These are phyloP conservation scores for Dinocampus coccinellae DNA, from an alignment of 2,888 invertebrate genomes.

Conservation along the genomic window DNA sequence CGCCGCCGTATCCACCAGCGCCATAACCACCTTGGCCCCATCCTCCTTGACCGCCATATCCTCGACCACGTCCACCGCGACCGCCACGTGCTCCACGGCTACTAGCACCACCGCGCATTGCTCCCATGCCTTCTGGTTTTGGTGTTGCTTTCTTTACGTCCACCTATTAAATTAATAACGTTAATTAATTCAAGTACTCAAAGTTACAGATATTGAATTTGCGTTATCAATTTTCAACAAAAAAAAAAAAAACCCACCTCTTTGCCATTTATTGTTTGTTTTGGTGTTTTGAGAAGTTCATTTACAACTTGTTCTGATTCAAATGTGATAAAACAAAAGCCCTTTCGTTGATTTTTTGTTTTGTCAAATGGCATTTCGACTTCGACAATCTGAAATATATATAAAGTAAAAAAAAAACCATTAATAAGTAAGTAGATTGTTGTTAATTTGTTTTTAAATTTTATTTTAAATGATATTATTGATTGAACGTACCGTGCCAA, in stretches of 20 bases:
- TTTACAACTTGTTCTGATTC: constrained; percentile 95
- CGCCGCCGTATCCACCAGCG: constrained; percentile 75
- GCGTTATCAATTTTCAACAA: background rate
- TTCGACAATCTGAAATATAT: constrained; percentile 84
- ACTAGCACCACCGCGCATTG: constrained; percentile 76
- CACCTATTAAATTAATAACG: constrained; percentile 74
- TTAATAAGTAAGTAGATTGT: background rate
- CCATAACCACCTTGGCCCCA: constrained; percentile 73
- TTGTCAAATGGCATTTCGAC: constrained; percentile 98
- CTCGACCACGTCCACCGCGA: constrained; percentile 73
- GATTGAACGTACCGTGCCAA: constrained; percentile 88
- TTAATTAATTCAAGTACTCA: no score
- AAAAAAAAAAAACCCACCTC: constrained; percentile 72
- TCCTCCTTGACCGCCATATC: constrained; percentile 70
- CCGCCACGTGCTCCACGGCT: constrained; percentile 77
- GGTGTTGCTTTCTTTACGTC: constrained; percentile 97
- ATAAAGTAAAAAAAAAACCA: background rate
- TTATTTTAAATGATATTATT: no score
- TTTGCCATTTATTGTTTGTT: constrained; percentile 93
- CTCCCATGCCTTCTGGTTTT: constrained; percentile 83
- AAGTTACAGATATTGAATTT: no score
- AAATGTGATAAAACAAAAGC: constrained; percentile 98
- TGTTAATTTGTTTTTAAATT: no score
- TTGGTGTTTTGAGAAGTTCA: constrained; percentile 90
- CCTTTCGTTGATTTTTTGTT: constrained; percentile 95